Percentiles rank a stretch among this genome's conserved stretches.
These are phyloP conservation scores for Linnaemya vulpina DNA, from an alignment of 2,888 invertebrate genomes.

Conservation along the genomic window DNA sequence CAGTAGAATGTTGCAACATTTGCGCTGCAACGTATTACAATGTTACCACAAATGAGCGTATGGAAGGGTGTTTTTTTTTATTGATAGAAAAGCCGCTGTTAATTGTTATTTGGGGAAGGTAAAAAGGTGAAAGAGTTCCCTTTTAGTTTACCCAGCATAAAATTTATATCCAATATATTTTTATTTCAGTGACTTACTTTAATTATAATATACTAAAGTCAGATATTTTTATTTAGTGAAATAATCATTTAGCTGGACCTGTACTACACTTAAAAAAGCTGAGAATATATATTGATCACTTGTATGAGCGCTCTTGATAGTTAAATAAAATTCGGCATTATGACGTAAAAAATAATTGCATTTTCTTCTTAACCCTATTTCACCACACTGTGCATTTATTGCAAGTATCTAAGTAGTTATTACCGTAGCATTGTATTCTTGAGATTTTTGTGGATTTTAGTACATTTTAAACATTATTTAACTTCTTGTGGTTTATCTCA, in stretches of 20 bases:
- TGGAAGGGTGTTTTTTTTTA: too few species aligned
- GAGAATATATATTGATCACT: too few species aligned
- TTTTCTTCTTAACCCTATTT: not conserved
- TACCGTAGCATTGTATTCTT: slow-evolving; percentile 53
- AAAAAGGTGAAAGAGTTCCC: not conserved
- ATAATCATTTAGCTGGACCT: too few species aligned
- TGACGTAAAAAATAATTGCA: not conserved
- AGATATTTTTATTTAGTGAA: too few species aligned
- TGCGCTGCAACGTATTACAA: not conserved
- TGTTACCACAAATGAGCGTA: not conserved
- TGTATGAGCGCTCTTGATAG: not conserved
- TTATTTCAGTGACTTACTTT: too few species aligned
- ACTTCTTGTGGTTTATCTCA: slow-evolving; percentile 69
- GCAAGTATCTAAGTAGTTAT: slow-evolving; percentile 29
- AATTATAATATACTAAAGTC: too few species aligned
- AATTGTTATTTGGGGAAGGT: not conserved
- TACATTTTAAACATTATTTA: slow-evolving; percentile 73
- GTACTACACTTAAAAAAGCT: too few species aligned
- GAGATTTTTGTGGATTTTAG: slow-evolving; percentile 71
- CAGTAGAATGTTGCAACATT: slow-evolving; percentile 7
- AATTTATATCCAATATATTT: too few species aligned
- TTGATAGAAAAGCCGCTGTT: not conserved
- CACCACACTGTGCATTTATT: slow-evolving; percentile 12
- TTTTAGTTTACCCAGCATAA: too few species aligned
- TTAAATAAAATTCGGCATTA: not conserved